Base-by-base conservation (phyloP, 2,888 invertebrate species). In the Brachylomia viminalis region DNA sequence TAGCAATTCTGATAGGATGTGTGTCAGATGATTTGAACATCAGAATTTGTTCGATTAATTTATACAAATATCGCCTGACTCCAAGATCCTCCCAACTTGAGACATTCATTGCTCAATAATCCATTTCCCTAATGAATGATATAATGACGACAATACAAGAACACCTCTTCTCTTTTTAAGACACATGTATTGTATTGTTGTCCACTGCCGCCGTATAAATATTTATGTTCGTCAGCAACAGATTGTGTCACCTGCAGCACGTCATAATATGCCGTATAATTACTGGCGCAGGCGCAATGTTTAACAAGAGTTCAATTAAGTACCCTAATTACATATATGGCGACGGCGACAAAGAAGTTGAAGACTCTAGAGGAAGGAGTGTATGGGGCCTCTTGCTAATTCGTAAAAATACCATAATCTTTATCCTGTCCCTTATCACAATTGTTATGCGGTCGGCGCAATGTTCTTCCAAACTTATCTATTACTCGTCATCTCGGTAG, bases 201-300 rank as follows among this genome's bases (percentile, higher is more conserved):
- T 23, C 33, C 54, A 27, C 30, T 4, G 27, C 2, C 11, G 38
- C 33, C 17, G 42, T 54, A 59, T 74, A 66, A 76, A 69, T 68
- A 82, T 76, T 65, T 54, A 69, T 54, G 11, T 7, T 42, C 38
- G 54, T 59, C 68, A 75, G 47, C 67, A 58, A 64, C 67, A 23
- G 38, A 68, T 65, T 76, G 13, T 64, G 27, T 59, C 68, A 76
- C 54, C 64, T 65, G 68, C 65, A 49, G n/a, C n/a, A n/a, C n/a
- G n/a, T n/a, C 30, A 27, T 58, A 65, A 62, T 42, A 27, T 17
- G 7, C 30, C 13, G 27, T 33, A 30, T 33, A 33, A 56, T 56
- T 49, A 73, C 52, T 15, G 10, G 17, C 23, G 64, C 33, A 42
- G 20, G 47, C 15, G 52, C 72, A 66, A 66, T 47, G 10, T n/a